Evolutionary conservation across 1,140 invertebrate species (phyloP).

Genomic region (Reticulitermes speratus): DNA sequence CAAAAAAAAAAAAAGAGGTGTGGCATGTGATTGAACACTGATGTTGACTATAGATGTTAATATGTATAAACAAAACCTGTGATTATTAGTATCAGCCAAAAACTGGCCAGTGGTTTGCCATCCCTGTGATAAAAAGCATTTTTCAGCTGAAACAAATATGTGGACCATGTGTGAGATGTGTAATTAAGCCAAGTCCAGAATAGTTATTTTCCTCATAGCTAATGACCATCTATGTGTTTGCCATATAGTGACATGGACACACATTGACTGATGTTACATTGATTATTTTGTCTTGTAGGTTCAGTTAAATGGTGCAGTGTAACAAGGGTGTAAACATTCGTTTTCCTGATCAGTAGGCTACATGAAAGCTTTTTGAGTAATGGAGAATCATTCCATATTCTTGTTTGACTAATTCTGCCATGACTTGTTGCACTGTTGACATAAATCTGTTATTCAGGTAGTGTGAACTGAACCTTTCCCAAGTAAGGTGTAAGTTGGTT

Average conservation of each 20-base stretch:
- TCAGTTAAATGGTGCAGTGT: neutral
- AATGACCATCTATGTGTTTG: neutral
- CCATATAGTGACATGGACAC: neutral
- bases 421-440: neutral
- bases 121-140: too few relatives aligned
- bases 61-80: too few relatives aligned
- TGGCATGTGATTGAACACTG: too few relatives aligned
- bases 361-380: neutral
- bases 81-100: too few relatives aligned
- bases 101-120: too few relatives aligned
- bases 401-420: conserved; percentile 3
- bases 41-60: too few relatives aligned
- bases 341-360: neutral
- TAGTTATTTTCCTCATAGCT: neutral
- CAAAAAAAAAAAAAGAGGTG: too few relatives aligned
- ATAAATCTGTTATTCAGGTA: neutral
- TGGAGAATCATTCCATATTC: neutral
- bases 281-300: neutral
- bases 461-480: too few relatives aligned
- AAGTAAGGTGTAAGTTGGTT: neutral
- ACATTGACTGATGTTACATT: neutral
- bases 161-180: too few relatives aligned
- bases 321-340: neutral
- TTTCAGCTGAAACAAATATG: too few relatives aligned
- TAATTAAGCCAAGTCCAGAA: too few relatives aligned